phyloP scores from a whole-genome alignment of 2,113 vertebrate genomes.

The Clarias batrachus region DNA sequence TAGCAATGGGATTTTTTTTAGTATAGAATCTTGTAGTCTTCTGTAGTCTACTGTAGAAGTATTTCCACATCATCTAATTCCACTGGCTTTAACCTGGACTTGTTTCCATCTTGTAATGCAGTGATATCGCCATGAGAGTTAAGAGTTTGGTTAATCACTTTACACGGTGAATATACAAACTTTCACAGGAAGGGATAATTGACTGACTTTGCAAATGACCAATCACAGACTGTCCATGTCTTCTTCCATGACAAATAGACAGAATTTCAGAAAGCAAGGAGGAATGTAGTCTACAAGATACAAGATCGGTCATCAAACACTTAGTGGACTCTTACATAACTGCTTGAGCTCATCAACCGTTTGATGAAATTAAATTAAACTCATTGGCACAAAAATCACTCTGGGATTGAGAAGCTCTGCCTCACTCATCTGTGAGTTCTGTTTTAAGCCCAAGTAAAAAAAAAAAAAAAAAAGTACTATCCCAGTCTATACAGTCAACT shows the following conservation, averaged over 20 bases:
- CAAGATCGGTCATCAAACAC: not conserved
- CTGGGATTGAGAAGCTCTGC: not conserved
- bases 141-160: not conserved
- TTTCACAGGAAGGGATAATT: not conserved
- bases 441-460: not conserved
- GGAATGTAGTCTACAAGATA: not conserved
- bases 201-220: not conserved
- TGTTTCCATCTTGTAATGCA: not conserved
- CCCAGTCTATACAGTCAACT: not conserved
- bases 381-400: not conserved
- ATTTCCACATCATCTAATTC: not conserved
- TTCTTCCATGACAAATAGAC: not conserved
- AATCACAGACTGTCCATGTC: not conserved
- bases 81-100: not conserved
- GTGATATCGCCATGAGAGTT: not conserved
- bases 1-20: constrained; percentile 3
- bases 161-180: not conserved
- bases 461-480: not conserved
- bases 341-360: not conserved
- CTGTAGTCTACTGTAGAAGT: not conserved
- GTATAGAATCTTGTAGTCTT: not conserved
- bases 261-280: not conserved
- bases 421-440: not conserved
- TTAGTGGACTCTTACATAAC: not conserved
- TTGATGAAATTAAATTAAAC: not conserved